Conservation (phyloP, 2,797 vertebrate species). For the Synanceia verrucosa region DNA sequence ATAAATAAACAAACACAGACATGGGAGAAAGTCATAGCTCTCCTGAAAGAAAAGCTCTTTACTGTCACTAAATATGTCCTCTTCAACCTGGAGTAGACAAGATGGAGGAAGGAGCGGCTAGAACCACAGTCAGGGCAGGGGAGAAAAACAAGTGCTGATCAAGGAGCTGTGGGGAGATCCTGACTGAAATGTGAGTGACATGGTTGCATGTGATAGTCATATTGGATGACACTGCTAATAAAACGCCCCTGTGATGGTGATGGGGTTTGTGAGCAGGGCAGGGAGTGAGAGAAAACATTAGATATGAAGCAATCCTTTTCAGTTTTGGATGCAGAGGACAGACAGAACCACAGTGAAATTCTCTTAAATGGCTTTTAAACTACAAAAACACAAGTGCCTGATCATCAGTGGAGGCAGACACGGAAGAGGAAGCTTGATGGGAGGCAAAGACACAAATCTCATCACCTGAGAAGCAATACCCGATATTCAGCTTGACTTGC, state of each 20-base stretch:
- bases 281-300: slow-evolving; percentile 45
- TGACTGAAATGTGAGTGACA: slow-evolving; percentile 55
- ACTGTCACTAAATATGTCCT: slow-evolving; percentile 16
- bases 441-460: slow-evolving; percentile 36
- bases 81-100: slow-evolving; percentile 33
- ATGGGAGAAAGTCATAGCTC: slow-evolving; percentile 39
- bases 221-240: slow-evolving; percentile 37
- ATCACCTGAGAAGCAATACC: slow-evolving; percentile 61
- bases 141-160: slow-evolving; percentile 17
- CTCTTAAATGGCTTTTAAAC: slow-evolving; percentile 49
- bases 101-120: slow-evolving; percentile 4
- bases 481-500: slow-evolving; percentile 48
- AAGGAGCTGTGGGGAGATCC: slow-evolving; percentile 36
- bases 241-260: slow-evolving; percentile 36
- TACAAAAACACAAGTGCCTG: slow-evolving; percentile 15
- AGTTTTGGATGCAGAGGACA: slow-evolving; percentile 38
- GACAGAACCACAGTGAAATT: slow-evolving; percentile 49
- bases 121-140: too few species aligned
- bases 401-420: slow-evolving; percentile 13
- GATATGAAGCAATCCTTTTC: slow-evolving; percentile 18
- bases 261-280: slow-evolving; percentile 12
- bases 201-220: slow-evolving; percentile 28
- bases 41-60: slow-evolving; percentile 22
- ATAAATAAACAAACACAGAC: slow-evolving; percentile 76
- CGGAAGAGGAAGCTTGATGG: slow-evolving; percentile 9